Evolutionary conservation across 2,888 invertebrate genomes (phyloP).

Genomic region (Heliconius erato): DNA sequence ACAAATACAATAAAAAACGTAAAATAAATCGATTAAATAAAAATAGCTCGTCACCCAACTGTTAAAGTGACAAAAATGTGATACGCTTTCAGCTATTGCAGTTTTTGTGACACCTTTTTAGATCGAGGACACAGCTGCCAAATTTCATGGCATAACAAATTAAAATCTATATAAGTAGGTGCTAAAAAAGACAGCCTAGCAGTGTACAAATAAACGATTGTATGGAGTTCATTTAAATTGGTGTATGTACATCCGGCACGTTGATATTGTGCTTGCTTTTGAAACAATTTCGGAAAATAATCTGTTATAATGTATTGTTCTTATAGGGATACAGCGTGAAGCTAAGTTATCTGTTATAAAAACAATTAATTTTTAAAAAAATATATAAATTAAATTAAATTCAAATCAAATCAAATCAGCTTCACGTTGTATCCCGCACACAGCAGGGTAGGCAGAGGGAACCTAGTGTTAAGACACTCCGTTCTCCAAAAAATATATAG

Average conservation of each 20-base stretch:
- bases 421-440: too few relatives aligned
- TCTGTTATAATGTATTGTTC: too few relatives aligned
- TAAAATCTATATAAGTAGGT: conserved; percentile 16
- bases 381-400: too few relatives aligned
- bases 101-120: neutral
- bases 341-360: too few relatives aligned
- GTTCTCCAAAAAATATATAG: too few relatives aligned
- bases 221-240: neutral
- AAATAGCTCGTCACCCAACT: conserved; percentile 19
- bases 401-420: too few relatives aligned
- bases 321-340: too few relatives aligned
- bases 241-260: neutral
- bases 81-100: conserved; percentile 22
- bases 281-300: neutral
- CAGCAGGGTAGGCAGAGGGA: too few relatives aligned
- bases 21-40: conserved; percentile 18
- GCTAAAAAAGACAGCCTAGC: neutral
- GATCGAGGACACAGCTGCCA: conserved; percentile 24
- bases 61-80: conserved; percentile 25
- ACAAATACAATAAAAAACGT: conserved; percentile 1
- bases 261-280: neutral
- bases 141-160: conserved; percentile 5
- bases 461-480: too few relatives aligned
- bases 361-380: too few relatives aligned
- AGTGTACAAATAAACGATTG: conserved; percentile 13